Evolutionary conservation across 1,140 invertebrate species (phyloP).

Genomic region (Drosophila kepulauana): DNA sequence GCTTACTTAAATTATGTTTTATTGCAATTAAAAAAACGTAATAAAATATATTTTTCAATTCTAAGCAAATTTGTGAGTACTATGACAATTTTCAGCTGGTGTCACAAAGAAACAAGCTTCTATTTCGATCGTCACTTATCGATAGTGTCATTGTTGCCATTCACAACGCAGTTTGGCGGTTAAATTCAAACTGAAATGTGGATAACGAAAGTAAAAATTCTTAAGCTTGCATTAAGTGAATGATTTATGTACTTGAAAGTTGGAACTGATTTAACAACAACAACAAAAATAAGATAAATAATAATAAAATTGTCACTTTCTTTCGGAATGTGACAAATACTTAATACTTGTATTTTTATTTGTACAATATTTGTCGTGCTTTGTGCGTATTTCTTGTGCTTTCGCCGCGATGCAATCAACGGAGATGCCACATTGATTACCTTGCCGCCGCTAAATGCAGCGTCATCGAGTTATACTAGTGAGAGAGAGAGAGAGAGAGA

Average conservation of each 20-base stretch:
- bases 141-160: slow-evolving; percentile 7
- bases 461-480: slow-evolving; percentile 29
- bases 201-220: neutral
- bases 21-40: too few relatives aligned
- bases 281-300: too few relatives aligned
- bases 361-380: neutral
- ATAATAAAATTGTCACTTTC: slow-evolving; percentile 35
- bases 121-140: slow-evolving; percentile 15
- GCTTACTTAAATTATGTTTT: too few relatives aligned
- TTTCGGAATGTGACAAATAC: slow-evolving; percentile 39
- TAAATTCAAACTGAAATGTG: neutral
- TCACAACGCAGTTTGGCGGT: neutral
- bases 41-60: too few relatives aligned
- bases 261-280: neutral
- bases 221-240: slow-evolving; percentile 1
- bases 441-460: slow-evolving; percentile 40
- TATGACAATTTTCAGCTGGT: neutral
- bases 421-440: slow-evolving; percentile 49
- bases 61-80: too few relatives aligned
- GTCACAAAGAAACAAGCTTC: neutral
- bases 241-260: neutral
- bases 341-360: slow-evolving; percentile 8
- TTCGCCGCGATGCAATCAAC: slow-evolving; percentile 39
- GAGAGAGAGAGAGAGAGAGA: neutral
- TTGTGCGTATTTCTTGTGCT: slow-evolving; percentile 31